A percentile compares a stretch with the other conserved stretches of the same genome.
These are phyloP conservation scores for Sphaerodactylus townsendi DNA, from an alignment of 2,113 vertebrate species.

Conservation along the genomic window DNA sequence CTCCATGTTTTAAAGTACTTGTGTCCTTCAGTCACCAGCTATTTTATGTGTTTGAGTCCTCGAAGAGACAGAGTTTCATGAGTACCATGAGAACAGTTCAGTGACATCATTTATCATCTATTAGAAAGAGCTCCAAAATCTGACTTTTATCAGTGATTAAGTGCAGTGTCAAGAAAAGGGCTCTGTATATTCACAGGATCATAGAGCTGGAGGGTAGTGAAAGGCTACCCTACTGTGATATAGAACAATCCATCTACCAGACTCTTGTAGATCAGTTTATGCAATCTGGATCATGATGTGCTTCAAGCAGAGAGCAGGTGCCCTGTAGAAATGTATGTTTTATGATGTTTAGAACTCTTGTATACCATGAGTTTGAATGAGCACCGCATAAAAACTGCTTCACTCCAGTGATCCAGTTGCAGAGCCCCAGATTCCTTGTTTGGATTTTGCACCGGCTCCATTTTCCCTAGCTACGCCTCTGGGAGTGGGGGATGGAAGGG, in stretches of 20 bases:
- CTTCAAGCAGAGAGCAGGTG: background rate
- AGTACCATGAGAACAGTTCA: slow-evolving; percentile 37
- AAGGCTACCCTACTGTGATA: background rate
- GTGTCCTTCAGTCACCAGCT: background rate
- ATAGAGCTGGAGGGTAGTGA: slow-evolving; percentile 28
- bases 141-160: slow-evolving; percentile 47
- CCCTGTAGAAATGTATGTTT: background rate
- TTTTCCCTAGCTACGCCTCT: no score
- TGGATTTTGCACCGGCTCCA: no score
- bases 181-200: slow-evolving; percentile 43
- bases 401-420: background rate
- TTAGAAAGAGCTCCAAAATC: slow-evolving; percentile 36
- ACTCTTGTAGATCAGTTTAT: no score
- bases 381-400: background rate
- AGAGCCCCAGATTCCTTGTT: background rate
- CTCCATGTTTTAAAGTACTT: slow-evolving; percentile 2
- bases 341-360: slow-evolving; percentile 15
- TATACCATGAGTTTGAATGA: slow-evolving; percentile 7
- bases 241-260: background rate
- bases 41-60: background rate
- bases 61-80: slow-evolving; percentile 28
- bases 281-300: background rate
- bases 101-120: slow-evolving; percentile 29
- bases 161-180: slow-evolving; percentile 7
- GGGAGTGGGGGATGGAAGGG: no score